Conservation (phyloP, 2,797 vertebrate genomes). For the Rhinogobio ventralis region DNA sequence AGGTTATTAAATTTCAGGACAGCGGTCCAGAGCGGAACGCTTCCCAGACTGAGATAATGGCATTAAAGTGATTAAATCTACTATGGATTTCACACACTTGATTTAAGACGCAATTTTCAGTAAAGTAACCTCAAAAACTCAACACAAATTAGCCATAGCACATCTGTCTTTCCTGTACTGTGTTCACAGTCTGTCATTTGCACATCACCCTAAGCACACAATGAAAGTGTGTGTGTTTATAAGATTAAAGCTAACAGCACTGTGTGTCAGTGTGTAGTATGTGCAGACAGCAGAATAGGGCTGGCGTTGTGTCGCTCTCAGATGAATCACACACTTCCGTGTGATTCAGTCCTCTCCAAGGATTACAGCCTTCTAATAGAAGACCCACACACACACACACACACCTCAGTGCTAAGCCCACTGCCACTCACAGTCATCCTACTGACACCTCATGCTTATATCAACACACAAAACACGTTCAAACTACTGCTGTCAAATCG, state of each 20-base stretch:
- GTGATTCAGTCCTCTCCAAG: constrained; percentile 13
- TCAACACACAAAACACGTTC: not conserved
- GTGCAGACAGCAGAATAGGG: constrained; percentile 18
- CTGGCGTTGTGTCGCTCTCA: constrained; percentile 10
- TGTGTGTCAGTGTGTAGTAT: constrained; percentile 22
- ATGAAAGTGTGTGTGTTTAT: constrained; percentile 4
- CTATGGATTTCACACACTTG: constrained; percentile 36
- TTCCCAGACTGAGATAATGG: constrained; percentile 37
- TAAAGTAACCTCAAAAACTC: constrained; percentile 46
- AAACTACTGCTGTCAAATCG: too few species aligned
- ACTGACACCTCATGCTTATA: not conserved
- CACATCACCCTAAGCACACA: constrained; percentile 22
- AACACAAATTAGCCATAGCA: constrained; percentile 35
- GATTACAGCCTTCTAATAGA: constrained; percentile 33
- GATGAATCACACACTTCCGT: constrained; percentile 30
- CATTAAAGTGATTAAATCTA: constrained; percentile 33
- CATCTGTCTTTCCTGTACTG: constrained; percentile 26
- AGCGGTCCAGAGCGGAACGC: constrained; percentile 7
- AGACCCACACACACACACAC: not conserved
- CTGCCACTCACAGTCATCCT: constrained; percentile 4
- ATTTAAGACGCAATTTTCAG: constrained; percentile 27
- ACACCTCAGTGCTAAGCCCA: constrained; percentile 8
- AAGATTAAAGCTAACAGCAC: constrained; percentile 31
- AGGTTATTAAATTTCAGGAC: constrained; percentile 36
- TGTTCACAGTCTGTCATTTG: constrained; percentile 40